A percentile compares a stretch with the other conserved stretches of the same genome.
Conservation (phyloP, 2,888 invertebrate genomes). For the Ceriagrion tenellum region DNA sequence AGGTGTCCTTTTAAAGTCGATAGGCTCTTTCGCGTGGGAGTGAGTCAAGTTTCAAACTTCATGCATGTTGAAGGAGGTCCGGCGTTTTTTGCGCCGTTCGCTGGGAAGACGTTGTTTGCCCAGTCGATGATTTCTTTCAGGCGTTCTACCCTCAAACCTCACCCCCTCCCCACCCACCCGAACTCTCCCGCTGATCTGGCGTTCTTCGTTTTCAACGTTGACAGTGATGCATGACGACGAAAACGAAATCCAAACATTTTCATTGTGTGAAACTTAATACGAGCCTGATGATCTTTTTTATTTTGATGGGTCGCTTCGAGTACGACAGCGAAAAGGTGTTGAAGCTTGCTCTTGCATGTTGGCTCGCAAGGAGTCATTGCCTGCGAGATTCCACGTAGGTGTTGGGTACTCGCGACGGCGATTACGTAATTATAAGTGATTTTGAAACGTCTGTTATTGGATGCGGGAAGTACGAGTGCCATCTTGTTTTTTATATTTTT, state of each 20-base stretch:
- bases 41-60: neutral
- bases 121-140: neutral
- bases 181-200: neutral
- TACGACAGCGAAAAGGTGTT: neutral
- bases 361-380: neutral
- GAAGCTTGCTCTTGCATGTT: neutral
- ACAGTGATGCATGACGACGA: neutral
- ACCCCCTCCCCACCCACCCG: neutral
- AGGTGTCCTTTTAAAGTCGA: conserved; percentile 35
- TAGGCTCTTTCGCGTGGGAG: conserved; percentile 3
- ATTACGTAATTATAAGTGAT: neutral
- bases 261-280: neutral
- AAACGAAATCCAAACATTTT: neutral
- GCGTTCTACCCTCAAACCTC: neutral
- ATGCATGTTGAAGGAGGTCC: neutral
- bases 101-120: neutral
- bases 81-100: neutral
- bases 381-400: neutral
- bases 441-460: neutral
- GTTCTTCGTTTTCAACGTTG: neutral
- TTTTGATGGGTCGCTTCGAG: neutral
- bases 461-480: too few relatives aligned
- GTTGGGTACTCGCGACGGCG: neutral
- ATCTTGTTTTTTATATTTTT: too few relatives aligned
- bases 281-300: neutral